These are phyloP conservation scores for Haemorhous mexicanus DNA, from an alignment of 2,113 vertebrate genomes.

Conservation along the genomic window DNA sequence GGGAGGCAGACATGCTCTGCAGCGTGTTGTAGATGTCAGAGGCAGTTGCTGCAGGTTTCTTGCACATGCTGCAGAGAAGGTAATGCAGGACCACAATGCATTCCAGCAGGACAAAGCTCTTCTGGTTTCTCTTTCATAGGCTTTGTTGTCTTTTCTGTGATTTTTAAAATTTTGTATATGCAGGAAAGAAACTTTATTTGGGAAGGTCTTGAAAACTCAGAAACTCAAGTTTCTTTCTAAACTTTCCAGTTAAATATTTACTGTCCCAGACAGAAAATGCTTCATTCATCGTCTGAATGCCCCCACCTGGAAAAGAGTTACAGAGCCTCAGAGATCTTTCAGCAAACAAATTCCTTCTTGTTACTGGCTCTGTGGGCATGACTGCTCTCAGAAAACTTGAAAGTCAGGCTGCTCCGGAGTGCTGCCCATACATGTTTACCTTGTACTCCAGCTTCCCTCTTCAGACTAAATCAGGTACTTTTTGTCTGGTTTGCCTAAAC, in stretches of 20 bases:
- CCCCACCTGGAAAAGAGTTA: constrained; percentile 68
- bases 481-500: constrained; percentile 63
- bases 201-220: not conserved
- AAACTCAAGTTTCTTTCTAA: not conserved
- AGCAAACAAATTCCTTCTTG: constrained; percentile 73
- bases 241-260: constrained; percentile 54
- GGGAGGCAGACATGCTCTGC: not conserved
- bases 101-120: not conserved
- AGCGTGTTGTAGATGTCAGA: rapidly evolving
- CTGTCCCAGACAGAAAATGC: not conserved
- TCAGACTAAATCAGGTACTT: constrained; percentile 57
- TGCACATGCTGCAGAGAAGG: not conserved
- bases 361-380: constrained; percentile 43
- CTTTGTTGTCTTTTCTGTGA: not conserved
- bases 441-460: constrained; percentile 55
- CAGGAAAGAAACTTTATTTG: not conserved
- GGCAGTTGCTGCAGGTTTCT: not conserved
- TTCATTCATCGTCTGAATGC: constrained; percentile 49
- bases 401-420: constrained; percentile 58
- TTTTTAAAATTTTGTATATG: not conserved
- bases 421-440: constrained; percentile 71
- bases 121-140: not conserved
- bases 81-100: rapidly evolving
- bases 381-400: constrained; percentile 69
- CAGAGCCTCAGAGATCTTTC: constrained; percentile 69